phyloP scores from a whole-genome alignment of 2,888 invertebrate genomes.

The Drosophila subquinaria region DNA sequence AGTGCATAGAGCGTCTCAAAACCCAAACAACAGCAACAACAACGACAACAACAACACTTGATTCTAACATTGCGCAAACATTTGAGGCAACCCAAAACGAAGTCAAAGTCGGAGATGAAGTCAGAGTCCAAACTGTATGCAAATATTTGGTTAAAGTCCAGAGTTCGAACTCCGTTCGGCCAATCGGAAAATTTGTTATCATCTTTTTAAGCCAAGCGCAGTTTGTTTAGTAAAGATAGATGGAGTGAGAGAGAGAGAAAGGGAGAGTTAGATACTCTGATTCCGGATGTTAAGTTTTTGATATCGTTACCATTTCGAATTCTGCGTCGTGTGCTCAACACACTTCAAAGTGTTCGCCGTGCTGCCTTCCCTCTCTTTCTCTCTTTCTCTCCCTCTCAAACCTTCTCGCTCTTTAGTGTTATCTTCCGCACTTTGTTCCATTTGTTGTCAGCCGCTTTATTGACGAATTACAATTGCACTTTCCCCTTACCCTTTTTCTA shows the following conservation, averaged over 20 bases:
- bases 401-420: slow-evolving; percentile 18
- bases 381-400: background rate
- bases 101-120: slow-evolving; percentile 15
- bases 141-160: slow-evolving; percentile 60
- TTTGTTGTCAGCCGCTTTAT: slow-evolving; percentile 43
- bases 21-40: slow-evolving; percentile 44
- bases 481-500: background rate
- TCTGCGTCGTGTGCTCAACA: slow-evolving; percentile 13
- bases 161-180: slow-evolving; percentile 31
- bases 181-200: slow-evolving; percentile 37
- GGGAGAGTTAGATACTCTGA: slow-evolving; percentile 8
- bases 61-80: slow-evolving; percentile 55
- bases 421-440: slow-evolving; percentile 48
- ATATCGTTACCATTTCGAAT: slow-evolving; percentile 19
- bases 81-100: slow-evolving; percentile 29
- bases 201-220: background rate
- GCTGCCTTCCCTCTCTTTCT: background rate
- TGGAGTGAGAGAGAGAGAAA: background rate
- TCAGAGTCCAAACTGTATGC: slow-evolving; percentile 59
- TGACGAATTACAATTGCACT: slow-evolving; percentile 35
- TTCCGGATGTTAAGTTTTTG: slow-evolving; percentile 19
- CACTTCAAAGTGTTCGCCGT: slow-evolving; percentile 50
- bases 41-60: slow-evolving; percentile 18
- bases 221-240: slow-evolving; percentile 12
- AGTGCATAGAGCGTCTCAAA: slow-evolving; percentile 45